Evolutionary conservation across 1,140 invertebrate genomes (phyloP), one percentile per base, ranked within the genome.

Genomic region (Calephelis nemesis): DNA sequence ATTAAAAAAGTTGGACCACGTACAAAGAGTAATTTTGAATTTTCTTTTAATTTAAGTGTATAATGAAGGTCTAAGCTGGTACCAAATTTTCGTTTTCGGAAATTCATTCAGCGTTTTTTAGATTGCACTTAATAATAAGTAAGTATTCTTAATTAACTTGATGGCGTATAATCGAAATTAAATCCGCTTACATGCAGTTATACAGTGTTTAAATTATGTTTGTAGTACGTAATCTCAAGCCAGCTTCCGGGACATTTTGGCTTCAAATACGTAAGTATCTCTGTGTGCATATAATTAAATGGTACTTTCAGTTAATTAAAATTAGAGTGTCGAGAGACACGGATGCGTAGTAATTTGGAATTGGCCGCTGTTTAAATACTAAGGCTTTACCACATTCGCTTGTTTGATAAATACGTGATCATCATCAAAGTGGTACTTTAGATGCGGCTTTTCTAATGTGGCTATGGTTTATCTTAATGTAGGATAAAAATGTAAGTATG

Each of bases 341-440:
- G 15, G 15, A 19, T 54, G 15, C 30, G 19, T n/a, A 47, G n/a
- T 49, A 19, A 69, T 54, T 69, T 47, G 15, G 19, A n/a, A 10
- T 30, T 1, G 19, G 8, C 19, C 30, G 19, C 5, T 58, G 13
- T 58, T 58, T 58, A 58, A 58, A 39, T 9, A 58, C 7, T 15
- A 39, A 54, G 13, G 19, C 9, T 19, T 58, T 19, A 58, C 52
- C 13, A 9, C 19, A 39, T 11, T 39, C 13, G 13, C 15, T 58
- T 39, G 19, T 39, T 58, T 30, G 5, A 54, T 54, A 54, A 54
- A 54, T 54, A 54, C 19, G 52, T 10, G 52, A 54, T 54, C 30
- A 54, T 54, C 52, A 54, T 9, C 15, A 15, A 54, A 54, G 52
- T 54, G 19, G 52, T 54, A 30, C 52, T 54, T 30, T 54, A 19